These are phyloP conservation scores for Oriolus oriolus DNA, from an alignment of 2,113 vertebrate species.

Conservation along the genomic window DNA sequence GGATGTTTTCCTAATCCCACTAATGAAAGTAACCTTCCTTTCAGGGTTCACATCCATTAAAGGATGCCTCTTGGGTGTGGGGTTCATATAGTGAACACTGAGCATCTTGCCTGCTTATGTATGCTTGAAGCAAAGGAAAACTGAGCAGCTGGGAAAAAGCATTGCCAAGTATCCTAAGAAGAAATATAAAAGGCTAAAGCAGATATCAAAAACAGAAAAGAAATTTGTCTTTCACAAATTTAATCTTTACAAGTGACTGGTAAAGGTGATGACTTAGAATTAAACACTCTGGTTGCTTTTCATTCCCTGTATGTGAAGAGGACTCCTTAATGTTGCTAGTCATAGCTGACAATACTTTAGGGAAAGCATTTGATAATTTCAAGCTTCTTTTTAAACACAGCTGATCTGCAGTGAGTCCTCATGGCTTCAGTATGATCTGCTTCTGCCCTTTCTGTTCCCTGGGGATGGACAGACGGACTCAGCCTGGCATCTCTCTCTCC, in stretches of 20 bases:
- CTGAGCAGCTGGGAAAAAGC: neutral
- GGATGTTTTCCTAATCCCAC: constrained; percentile 1
- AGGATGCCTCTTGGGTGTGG: neutral
- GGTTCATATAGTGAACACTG: neutral
- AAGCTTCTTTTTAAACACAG: neutral
- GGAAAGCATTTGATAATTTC: neutral
- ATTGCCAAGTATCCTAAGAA: neutral
- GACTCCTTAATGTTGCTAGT: neutral
- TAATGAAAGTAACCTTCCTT: constrained; percentile 47
- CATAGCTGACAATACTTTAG: neutral
- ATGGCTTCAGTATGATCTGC: neutral
- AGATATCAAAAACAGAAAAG: neutral
- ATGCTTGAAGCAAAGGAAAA: neutral
- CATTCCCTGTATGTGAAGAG: neutral
- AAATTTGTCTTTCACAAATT: neutral
- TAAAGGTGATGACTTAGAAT: neutral
- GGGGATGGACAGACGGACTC: neutral
- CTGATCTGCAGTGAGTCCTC: neutral
- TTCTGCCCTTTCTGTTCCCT: neutral
- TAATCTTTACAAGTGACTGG: neutral
- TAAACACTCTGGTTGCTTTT: neutral
- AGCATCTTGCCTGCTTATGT: neutral
- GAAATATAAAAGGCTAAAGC: neutral
- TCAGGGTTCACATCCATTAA: neutral
- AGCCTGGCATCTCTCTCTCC: rapidly evolving